Evolutionary conservation across 1,140 invertebrate genomes (phyloP).

Genomic region (Bombus sibiricus): DNA sequence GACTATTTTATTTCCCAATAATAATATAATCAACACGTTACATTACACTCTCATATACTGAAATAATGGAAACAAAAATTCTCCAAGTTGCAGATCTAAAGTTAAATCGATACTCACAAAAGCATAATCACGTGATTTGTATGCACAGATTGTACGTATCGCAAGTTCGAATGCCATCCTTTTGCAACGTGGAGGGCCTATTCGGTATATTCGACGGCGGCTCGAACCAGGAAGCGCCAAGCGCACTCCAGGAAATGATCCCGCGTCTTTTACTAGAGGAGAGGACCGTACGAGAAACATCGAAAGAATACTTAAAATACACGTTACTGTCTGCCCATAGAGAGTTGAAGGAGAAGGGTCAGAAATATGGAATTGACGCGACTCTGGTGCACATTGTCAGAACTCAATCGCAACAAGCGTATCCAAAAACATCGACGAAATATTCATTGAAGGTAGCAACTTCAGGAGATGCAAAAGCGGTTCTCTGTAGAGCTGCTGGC

Average conservation of each 20-base stretch:
- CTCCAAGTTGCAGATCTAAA: background rate
- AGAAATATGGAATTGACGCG: constrained; percentile 87
- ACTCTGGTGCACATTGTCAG: constrained; percentile 88
- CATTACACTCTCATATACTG: background rate
- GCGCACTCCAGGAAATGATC: constrained; percentile 87
- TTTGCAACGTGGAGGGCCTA: constrained; percentile 90
- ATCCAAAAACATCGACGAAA: constrained; percentile 75
- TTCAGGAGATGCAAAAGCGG: constrained; percentile 88
- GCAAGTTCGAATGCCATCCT: constrained; percentile 89
- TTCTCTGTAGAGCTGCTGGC: constrained; percentile 86
- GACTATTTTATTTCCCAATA: too few species aligned
- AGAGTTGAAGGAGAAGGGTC: constrained; percentile 88
- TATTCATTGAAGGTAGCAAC: constrained; percentile 88
- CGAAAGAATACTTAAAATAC: constrained; percentile 92
- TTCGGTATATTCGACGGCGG: constrained; percentile 92
- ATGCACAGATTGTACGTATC: constrained; percentile 86
- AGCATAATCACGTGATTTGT: background rate
- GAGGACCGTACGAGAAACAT: constrained; percentile 90
- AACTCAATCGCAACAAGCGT: constrained; percentile 80
- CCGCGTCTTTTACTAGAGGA: constrained; percentile 90
- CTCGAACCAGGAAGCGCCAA: constrained; percentile 87
- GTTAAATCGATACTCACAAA: background rate
- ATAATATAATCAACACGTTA: too few species aligned
- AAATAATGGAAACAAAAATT: background rate
- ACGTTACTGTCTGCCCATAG: constrained; percentile 90